Conservation (phyloP, 2,113 vertebrate species). For the Casuarius casuarius region DNA sequence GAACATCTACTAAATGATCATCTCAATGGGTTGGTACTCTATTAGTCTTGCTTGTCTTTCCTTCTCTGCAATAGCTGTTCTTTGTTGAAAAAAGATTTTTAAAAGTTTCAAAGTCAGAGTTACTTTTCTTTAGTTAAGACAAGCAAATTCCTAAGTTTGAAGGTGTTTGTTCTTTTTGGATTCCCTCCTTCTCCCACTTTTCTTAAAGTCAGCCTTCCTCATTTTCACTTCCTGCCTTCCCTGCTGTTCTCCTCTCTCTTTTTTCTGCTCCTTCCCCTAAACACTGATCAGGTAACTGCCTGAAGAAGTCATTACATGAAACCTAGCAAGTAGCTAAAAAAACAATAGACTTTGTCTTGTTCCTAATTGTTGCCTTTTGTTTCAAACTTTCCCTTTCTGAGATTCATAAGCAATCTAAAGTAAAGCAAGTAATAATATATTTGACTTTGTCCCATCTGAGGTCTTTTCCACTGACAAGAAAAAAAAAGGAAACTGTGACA, state of each 20-base stretch:
- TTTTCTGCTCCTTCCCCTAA: neutral
- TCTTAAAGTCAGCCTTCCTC: neutral
- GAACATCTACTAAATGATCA: neutral
- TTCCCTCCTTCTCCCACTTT: neutral
- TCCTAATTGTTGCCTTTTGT: neutral
- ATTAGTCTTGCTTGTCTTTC: neutral
- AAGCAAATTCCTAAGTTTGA: neutral
- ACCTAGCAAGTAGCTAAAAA: neutral
- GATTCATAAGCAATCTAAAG: neutral
- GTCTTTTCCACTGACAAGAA: neutral
- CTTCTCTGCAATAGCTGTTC: neutral
- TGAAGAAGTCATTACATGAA: neutral
- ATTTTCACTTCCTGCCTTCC: neutral
- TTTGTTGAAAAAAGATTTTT: neutral
- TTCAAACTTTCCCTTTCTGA: neutral
- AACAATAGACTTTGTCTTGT: neutral
- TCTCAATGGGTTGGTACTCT: neutral
- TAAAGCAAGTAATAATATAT: neutral
- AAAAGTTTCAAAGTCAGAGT: neutral
- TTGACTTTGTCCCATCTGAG: neutral
- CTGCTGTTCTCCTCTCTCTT: neutral
- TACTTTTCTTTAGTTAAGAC: neutral
- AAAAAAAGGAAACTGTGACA: neutral
- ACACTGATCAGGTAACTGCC: neutral
- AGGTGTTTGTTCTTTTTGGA: neutral